Evolutionary conservation across 2,888 invertebrate genomes (phyloP).

Genomic region (Plutella xylostella): DNA sequence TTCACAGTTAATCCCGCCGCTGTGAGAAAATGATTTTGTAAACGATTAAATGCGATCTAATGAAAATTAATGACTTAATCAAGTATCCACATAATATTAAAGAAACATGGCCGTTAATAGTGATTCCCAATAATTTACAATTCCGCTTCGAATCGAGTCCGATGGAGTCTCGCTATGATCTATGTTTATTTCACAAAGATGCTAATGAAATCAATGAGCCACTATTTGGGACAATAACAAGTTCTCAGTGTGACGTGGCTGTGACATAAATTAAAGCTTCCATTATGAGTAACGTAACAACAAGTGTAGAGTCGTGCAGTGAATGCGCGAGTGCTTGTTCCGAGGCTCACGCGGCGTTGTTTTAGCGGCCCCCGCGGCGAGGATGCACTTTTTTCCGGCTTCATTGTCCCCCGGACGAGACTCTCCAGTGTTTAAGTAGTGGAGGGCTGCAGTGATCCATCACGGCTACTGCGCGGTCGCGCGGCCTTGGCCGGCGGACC

Average conservation of each 20-base stretch:
- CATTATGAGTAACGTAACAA: slow-evolving; percentile 29
- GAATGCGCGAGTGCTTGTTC: not conserved
- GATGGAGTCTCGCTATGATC: not conserved
- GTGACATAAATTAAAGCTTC: slow-evolving; percentile 34
- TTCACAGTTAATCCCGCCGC: not conserved
- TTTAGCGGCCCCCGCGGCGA: not conserved
- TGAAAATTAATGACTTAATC: slow-evolving; percentile 6
- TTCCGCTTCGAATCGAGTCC: not conserved
- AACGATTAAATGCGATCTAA: slow-evolving; percentile 18
- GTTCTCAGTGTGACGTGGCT: not conserved
- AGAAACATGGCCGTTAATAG: slow-evolving; percentile 1
- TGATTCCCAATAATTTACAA: slow-evolving; percentile 4
- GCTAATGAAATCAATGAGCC: slow-evolving; percentile 1
- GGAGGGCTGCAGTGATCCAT: slow-evolving; percentile 30
- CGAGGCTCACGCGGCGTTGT: not conserved
- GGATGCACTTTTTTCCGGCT: not conserved
- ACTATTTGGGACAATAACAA: not conserved
- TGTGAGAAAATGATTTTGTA: slow-evolving; percentile 22
- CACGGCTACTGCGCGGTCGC: slow-evolving; percentile 55
- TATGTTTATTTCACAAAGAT: not conserved
- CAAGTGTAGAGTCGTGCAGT: slow-evolving; percentile 10
- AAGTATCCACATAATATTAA: not conserved
- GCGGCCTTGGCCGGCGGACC: not conserved
- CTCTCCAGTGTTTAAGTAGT: slow-evolving; percentile 27
- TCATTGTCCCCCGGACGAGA: slow-evolving; percentile 5